Evolutionary conservation across 2,888 invertebrate genomes (phyloP).

Genomic region (Chrysina gloriosa): DNA sequence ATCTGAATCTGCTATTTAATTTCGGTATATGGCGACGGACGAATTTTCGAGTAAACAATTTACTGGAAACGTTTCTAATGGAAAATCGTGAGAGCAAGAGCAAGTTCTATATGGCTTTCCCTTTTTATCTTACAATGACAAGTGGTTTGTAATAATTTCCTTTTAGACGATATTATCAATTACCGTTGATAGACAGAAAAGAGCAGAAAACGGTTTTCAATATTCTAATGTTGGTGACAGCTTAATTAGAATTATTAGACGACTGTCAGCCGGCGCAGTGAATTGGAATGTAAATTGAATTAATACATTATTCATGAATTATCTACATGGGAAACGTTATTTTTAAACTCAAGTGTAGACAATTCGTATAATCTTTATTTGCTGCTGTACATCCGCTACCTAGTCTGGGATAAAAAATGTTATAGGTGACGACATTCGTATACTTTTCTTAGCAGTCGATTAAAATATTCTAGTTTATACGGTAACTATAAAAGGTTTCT

Average conservation of each 20-base stretch:
- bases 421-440: too few species aligned
- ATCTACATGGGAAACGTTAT: background rate
- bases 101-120: background rate
- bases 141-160: conserved; percentile 5
- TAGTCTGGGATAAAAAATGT: too few species aligned
- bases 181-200: background rate
- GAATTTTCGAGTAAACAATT: conserved; percentile 27
- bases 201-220: background rate
- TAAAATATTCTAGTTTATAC: too few species aligned
- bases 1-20: conserved; percentile 34
- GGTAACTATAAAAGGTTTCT: too few species aligned
- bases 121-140: background rate
- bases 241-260: conserved; percentile 32
- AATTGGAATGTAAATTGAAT: conserved; percentile 26
- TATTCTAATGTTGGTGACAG: conserved; percentile 17
- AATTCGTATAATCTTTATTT: conserved; percentile 10
- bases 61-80: conserved; percentile 18
- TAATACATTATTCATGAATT: conserved; percentile 24
- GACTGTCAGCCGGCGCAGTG: conserved; percentile 10
- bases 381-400: too few species aligned
- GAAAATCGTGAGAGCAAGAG: conserved; percentile 14
- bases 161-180: conserved; percentile 8
- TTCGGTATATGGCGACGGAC: conserved; percentile 20
- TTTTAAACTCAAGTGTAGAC: background rate
- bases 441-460: too few species aligned